Evolutionary conservation across 1,140 invertebrate species (phyloP).

Genomic region (Anastrepha ludens): DNA sequence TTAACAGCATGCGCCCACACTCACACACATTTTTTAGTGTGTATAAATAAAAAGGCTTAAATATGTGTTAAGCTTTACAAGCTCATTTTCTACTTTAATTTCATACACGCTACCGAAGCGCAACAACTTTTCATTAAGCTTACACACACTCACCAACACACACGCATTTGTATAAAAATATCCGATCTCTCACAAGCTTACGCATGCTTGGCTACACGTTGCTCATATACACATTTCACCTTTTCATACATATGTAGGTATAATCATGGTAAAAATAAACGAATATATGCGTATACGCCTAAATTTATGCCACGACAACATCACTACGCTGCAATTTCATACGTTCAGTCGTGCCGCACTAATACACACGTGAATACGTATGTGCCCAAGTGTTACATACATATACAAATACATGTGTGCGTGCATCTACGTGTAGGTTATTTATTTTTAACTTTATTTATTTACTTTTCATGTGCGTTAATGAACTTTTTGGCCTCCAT

Average conservation of each 20-base stretch:
- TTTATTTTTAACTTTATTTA: constrained; percentile 53
- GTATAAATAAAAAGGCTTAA: not conserved
- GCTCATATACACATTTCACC: not conserved
- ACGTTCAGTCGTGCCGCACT: too few relatives aligned
- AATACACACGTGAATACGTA: not conserved
- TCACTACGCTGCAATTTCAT: not conserved
- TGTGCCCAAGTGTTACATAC: not conserved
- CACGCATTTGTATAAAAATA: not conserved
- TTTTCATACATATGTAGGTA: not conserved
- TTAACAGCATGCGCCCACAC: too few relatives aligned
- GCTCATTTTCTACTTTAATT: constrained; percentile 14
- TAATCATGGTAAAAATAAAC: not conserved
- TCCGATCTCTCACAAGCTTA: not conserved
- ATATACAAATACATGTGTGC: not conserved
- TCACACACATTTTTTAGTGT: not conserved
- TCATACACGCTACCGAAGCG: not conserved
- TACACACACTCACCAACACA: not conserved
- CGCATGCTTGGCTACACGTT: not conserved
- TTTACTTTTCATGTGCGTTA: constrained; percentile 54
- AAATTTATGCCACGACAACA: constrained; percentile 1
- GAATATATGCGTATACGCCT: not conserved
- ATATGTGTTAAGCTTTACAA: not conserved
- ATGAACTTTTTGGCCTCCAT: constrained; percentile 53
- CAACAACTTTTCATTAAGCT: constrained; percentile 21
- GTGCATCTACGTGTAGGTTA: not conserved